Evolutionary conservation across 2,888 invertebrate species (phyloP).

Genomic region (Anaspis maculata): DNA sequence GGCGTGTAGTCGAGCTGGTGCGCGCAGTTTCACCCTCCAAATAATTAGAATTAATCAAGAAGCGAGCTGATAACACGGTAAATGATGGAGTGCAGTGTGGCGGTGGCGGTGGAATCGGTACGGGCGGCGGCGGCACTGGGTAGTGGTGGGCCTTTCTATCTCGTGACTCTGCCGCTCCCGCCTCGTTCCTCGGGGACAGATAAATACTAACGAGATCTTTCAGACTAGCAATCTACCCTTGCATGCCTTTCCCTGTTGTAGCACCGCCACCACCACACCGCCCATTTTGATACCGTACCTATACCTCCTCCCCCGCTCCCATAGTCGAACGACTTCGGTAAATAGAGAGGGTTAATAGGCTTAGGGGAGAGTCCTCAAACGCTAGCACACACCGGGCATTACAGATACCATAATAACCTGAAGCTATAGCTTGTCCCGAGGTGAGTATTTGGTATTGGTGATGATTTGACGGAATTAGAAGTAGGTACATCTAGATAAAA

Average conservation of each 20-base stretch:
- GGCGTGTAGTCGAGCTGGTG: no score
- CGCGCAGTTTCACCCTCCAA: no score
- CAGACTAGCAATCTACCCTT: conserved; percentile 39
- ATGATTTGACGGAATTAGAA: no score
- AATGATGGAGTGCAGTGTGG: conserved; percentile 36
- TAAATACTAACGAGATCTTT: conserved; percentile 44
- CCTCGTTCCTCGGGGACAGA: conserved; percentile 37
- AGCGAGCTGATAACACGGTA: conserved; percentile 36
- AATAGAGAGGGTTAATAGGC: conserved; percentile 14
- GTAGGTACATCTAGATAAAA: no score
- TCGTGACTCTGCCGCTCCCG: conserved; percentile 24
- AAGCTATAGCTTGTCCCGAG: no score
- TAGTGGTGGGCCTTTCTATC: conserved; percentile 29
- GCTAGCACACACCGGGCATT: no score
- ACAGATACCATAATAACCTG: no score
- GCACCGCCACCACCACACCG: conserved; percentile 5
- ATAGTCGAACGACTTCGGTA: conserved; percentile 6
- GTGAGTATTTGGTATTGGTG: no score
- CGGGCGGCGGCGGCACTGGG: conserved; percentile 22
- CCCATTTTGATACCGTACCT: no score
- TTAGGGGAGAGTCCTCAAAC: conserved; percentile 4
- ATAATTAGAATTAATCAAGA: conserved; percentile 42
- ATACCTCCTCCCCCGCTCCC: no score
- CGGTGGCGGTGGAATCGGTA: no score
- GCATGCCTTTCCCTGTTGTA: conserved; percentile 18